Evolutionary conservation across 2,797 vertebrate species (phyloP), one percentile per base, ranked within the genome.

Genomic region (Coilia nasus): DNA sequence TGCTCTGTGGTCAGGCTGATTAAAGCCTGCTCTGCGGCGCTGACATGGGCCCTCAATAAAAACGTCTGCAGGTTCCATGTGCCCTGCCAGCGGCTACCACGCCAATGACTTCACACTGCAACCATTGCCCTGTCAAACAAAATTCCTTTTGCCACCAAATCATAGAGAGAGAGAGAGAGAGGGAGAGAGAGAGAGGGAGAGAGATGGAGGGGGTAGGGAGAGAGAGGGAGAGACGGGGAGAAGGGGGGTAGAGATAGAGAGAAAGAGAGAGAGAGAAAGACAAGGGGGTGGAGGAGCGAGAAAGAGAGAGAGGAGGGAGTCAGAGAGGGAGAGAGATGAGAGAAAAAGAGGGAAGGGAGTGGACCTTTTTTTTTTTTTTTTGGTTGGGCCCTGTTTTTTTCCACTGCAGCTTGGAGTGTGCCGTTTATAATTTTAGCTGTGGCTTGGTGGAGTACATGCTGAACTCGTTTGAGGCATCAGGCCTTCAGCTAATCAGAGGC

Each of bases 11-110:
- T 78, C 71, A 44, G 71, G 35, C 71, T 78, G 71, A 78, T 78
- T 78, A 78, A 78, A 78, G 71, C 71, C 71, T 78, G 71, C 71
- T 78, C 71, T 41, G 31, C 71, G 35, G 71, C 35, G 71, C 71
- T 78, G 71, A 78, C 71, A 78, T 78, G 71, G 71, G 71, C 71
- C 71, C 71, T 78, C 71, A 44, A 78, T 78, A 78, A 78, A 78
- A 78, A 78, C 71, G 71, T 78, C 71, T 78, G 71, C 71, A 78
- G 71, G 71, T 78, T 78, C 71, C 71, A 78, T 78, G 71, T 6
- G 71, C 35, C 71, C 71, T 78, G 71, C 71, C 71, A 78, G 35
- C 71, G 71, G 71, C 71, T 78, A 78, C 71, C 71, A 44, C 71
- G 71, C 71, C 71, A 78, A 19, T 44, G 71, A 78, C 71, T 78